These are phyloP conservation scores for Cephus sareptanus DNA, from an alignment of 2,888 invertebrate genomes.

Conservation along the genomic window DNA sequence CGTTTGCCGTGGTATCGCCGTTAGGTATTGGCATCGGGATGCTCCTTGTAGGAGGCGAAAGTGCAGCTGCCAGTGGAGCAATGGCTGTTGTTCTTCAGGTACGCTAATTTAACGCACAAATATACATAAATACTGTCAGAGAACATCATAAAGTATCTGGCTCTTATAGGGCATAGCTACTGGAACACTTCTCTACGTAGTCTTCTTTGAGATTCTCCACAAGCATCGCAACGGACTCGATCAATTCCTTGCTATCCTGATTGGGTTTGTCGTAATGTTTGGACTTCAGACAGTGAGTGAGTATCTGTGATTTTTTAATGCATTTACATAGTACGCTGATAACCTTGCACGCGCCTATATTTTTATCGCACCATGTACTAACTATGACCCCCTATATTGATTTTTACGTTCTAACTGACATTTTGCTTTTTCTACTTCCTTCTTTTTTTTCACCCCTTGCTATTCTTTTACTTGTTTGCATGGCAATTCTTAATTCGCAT, in stretches of 20 bases:
- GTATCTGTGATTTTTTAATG: constrained; percentile 48
- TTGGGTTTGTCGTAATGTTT: constrained; percentile 81
- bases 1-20: constrained; percentile 84
- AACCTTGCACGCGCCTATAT: background rate
- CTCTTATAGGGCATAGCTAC: constrained; percentile 85
- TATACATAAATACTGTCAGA: background rate
- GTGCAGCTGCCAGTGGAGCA: constrained; percentile 71
- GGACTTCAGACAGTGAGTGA: constrained; percentile 73
- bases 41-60: constrained; percentile 71
- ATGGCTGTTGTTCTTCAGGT: constrained; percentile 63
- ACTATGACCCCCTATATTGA: background rate
- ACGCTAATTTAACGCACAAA: background rate
- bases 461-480: background rate
- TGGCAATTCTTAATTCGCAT: background rate
- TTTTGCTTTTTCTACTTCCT: background rate
- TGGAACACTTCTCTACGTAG: constrained; percentile 93
- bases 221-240: constrained; percentile 71
- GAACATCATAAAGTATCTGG: background rate
- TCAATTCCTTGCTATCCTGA: constrained; percentile 74
- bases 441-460: background rate
- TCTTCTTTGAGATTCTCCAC: constrained; percentile 94
- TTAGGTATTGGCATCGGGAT: constrained; percentile 83
- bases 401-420: background rate
- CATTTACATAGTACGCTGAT: background rate
- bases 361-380: background rate